These are phyloP conservation scores for Prolemur simus DNA, from an alignment of 2,113 vertebrate genomes.

Conservation along the genomic window DNA sequence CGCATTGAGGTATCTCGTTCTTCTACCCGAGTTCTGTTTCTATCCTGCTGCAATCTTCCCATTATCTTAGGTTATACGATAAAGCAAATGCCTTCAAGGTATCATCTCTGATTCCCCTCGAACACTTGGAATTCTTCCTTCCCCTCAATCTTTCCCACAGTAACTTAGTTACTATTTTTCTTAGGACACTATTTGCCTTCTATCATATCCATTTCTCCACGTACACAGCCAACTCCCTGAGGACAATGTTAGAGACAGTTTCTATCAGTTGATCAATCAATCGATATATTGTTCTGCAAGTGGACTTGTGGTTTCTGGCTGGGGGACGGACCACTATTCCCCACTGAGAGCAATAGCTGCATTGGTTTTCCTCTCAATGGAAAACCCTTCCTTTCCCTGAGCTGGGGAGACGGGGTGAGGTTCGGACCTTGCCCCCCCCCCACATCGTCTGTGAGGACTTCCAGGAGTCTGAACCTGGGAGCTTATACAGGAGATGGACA, in stretches of 20 bases:
- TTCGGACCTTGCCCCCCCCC: too few relatives aligned
- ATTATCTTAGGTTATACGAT: too few relatives aligned
- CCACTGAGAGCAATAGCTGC: accelerated
- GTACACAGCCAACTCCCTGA: accelerated
- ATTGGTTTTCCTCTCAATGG: accelerated
- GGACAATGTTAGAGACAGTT: too few relatives aligned
- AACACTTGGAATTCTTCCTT: neutral
- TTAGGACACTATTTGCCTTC: neutral
- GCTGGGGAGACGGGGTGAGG: accelerated
- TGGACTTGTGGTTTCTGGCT: neutral
- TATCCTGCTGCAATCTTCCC: neutral
- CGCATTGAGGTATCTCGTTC: accelerated
- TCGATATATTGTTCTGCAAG: neutral
- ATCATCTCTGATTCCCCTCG: neutral
- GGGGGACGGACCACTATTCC: neutral
- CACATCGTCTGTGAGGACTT: neutral
- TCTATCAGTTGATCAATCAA: accelerated
- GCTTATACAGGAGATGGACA: accelerated
- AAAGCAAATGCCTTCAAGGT: neutral
- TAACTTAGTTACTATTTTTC: neutral
- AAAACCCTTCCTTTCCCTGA: accelerated
- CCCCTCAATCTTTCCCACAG: neutral
- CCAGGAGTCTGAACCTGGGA: accelerated
- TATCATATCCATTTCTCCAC: neutral
- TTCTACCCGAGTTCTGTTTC: too few relatives aligned